Conservation (phyloP, 2,888 invertebrate genomes). For the Byasa hedistus region DNA sequence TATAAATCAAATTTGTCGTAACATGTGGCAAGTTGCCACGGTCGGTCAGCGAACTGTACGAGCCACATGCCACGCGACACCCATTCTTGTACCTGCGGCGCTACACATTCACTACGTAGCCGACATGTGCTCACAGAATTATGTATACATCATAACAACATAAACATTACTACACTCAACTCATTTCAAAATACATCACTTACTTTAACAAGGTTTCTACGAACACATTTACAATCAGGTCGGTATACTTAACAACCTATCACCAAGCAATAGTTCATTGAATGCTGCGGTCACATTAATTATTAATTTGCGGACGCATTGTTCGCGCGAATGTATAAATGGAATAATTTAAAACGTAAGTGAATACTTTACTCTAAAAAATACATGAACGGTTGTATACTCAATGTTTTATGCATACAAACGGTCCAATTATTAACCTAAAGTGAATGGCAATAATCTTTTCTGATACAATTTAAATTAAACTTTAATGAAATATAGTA, state of each 20-base stretch:
- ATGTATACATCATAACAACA: conserved; percentile 4
- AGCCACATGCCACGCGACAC: conserved; percentile 26
- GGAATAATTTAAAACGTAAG: neutral
- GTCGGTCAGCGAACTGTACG: conserved; percentile 65
- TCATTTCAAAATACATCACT: conserved; percentile 12
- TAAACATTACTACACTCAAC: conserved; percentile 7
- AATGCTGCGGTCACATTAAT: conserved; percentile 19
- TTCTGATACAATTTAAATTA: too few species aligned
- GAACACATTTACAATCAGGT: conserved; percentile 17
- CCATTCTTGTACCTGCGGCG: conserved; percentile 31
- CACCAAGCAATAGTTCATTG: conserved; percentile 14
- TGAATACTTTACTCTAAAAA: too few species aligned
- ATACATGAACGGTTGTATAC: too few species aligned
- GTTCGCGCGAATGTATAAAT: neutral
- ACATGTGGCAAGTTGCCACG: conserved; percentile 53
- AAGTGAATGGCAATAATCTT: too few species aligned
- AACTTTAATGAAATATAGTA: too few species aligned
- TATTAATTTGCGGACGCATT: conserved; percentile 20
- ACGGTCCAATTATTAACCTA: too few species aligned
- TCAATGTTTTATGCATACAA: too few species aligned
- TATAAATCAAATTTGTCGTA: conserved; percentile 27
- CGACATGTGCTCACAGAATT: conserved; percentile 12
- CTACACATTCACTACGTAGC: conserved; percentile 31
- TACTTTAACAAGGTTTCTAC: conserved; percentile 22
- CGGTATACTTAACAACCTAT: conserved; percentile 15